These are phyloP conservation scores for Pseudomyrmex gracilis DNA, from an alignment of 1,140 invertebrate species.

Conservation along the genomic window DNA sequence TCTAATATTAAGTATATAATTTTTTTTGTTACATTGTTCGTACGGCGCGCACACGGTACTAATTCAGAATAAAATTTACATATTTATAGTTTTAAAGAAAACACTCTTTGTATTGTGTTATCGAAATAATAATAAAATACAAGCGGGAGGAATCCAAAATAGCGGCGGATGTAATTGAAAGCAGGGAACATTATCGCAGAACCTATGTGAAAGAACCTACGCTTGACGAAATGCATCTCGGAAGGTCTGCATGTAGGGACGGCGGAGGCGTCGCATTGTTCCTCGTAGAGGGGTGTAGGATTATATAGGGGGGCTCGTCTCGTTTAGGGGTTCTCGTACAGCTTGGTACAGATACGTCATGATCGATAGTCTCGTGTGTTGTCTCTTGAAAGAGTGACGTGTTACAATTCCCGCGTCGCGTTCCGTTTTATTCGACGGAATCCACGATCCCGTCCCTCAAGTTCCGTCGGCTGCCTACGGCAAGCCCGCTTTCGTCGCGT, in stretches of 20 bases:
- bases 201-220: slow-evolving; percentile 57
- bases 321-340: slow-evolving; percentile 74
- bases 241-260: slow-evolving; percentile 70
- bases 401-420: slow-evolving; percentile 46
- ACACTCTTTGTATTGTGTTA: too few species aligned
- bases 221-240: slow-evolving; percentile 77
- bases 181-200: slow-evolving; percentile 45
- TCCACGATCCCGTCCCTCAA: slow-evolving; percentile 24
- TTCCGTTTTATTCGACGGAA: slow-evolving; percentile 32
- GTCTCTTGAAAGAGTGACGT: slow-evolving; percentile 75
- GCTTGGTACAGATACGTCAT: slow-evolving; percentile 77
- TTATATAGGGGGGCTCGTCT: slow-evolving; percentile 76
- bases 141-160: neutral
- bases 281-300: slow-evolving; percentile 78
- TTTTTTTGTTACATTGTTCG: neutral
- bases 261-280: slow-evolving; percentile 79
- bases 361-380: slow-evolving; percentile 80
- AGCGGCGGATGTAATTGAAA: slow-evolving; percentile 53
- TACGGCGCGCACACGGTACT: too few species aligned
- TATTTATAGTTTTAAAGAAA: neutral
- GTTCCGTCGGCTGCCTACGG: neutral
- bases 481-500: neutral
- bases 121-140: slow-evolving; percentile 26
- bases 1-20: neutral
- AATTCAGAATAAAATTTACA: neutral